These are phyloP conservation scores for Apis cerana DNA, from an alignment of 1,140 invertebrate species.

Conservation along the genomic window DNA sequence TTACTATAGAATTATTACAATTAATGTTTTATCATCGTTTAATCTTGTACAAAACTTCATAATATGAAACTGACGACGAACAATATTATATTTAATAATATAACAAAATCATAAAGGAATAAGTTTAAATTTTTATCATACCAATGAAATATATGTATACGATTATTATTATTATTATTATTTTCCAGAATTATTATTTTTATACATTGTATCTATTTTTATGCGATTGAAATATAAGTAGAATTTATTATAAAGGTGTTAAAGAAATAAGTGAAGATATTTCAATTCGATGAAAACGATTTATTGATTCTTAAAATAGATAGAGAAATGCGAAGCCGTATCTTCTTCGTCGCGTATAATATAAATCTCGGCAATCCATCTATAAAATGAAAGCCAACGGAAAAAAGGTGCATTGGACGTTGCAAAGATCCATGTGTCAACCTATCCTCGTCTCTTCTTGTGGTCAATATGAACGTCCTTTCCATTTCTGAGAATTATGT, in stretches of 20 bases:
- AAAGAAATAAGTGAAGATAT: background rate
- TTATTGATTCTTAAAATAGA: constrained; percentile 40
- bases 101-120: too few species aligned
- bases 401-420: constrained; percentile 40
- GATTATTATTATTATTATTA: too few species aligned
- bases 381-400: constrained; percentile 70
- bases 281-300: constrained; percentile 17
- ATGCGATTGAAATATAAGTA: too few species aligned
- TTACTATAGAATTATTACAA: too few species aligned
- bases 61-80: too few species aligned
- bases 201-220: background rate
- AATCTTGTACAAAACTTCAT: too few species aligned
- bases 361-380: constrained; percentile 71
- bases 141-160: too few species aligned
- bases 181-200: background rate
- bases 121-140: too few species aligned
- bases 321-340: constrained; percentile 35
- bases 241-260: background rate
- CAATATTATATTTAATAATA: too few species aligned
- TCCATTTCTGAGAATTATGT: constrained; percentile 59
- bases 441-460: constrained; percentile 29
- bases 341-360: constrained; percentile 62
- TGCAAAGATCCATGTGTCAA: constrained; percentile 38
- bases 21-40: too few species aligned
- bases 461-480: constrained; percentile 55